These are phyloP conservation scores for Pammene aurita DNA, from an alignment of 2,888 invertebrate species.

Conservation along the genomic window DNA sequence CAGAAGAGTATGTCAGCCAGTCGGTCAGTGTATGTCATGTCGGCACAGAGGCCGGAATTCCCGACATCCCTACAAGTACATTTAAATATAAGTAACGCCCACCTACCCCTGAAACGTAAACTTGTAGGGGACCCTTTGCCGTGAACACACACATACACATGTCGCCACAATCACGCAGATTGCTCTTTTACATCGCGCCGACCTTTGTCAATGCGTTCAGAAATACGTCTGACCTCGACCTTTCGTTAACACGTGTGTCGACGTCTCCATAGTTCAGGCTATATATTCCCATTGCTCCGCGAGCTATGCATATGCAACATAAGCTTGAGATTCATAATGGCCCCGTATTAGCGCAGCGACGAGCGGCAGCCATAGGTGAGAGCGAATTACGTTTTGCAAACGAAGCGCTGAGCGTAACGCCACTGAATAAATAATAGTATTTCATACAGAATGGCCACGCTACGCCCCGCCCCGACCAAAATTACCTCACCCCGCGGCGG, in stretches of 20 bases:
- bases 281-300: not conserved
- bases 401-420: too few species aligned
- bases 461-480: too few species aligned
- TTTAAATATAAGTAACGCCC: not conserved
- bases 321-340: not conserved
- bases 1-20: too few species aligned
- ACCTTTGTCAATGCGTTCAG: conserved; percentile 32
- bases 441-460: too few species aligned
- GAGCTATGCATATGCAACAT: not conserved
- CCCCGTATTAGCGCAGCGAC: too few species aligned
- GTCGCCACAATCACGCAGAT: conserved; percentile 18
- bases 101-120: not conserved
- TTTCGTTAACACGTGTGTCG: conserved; percentile 20
- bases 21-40: too few species aligned
- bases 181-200: conserved; percentile 17
- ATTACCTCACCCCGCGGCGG: too few species aligned
- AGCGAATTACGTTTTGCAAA: too few species aligned
- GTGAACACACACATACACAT: not conserved
- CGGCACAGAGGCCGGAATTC: too few species aligned
- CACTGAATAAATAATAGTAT: too few species aligned
- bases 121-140: not conserved
- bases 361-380: too few species aligned
- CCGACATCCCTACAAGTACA: too few species aligned
- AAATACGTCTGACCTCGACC: conserved; percentile 28
- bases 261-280: conserved; percentile 1